A percentile compares a stretch with the other conserved stretches of the same genome.
These are phyloP conservation scores for Bilobella aurantiaca DNA, from an alignment of 1,140 invertebrate species.

Conservation along the genomic window DNA sequence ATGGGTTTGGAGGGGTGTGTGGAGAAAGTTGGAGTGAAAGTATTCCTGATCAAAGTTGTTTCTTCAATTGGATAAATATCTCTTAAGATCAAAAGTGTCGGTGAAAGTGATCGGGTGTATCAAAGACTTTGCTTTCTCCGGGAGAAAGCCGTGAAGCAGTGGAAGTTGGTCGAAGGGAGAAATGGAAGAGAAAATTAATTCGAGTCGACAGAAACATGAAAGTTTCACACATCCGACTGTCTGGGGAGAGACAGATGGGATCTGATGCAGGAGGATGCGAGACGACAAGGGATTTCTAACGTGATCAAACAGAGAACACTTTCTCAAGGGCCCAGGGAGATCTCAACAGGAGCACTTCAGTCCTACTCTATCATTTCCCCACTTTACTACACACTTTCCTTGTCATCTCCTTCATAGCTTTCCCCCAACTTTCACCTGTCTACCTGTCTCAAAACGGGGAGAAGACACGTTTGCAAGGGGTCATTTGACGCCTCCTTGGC, in stretches of 20 bases:
- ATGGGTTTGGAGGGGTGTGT: too few relatives aligned
- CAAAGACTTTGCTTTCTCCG: not conserved
- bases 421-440: not conserved
- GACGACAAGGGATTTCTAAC: not conserved
- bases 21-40: too few relatives aligned
- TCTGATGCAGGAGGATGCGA: not conserved
- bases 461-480: not conserved
- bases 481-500: too few relatives aligned
- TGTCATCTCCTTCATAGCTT: too few relatives aligned
- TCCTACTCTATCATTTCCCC: not conserved
- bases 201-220: constrained; percentile 20
- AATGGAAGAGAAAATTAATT: constrained; percentile 18
- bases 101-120: constrained; percentile 3
- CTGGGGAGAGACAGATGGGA: constrained; percentile 1
- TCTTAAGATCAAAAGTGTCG: too few relatives aligned
- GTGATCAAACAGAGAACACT: constrained; percentile 2
- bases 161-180: not conserved
- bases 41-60: too few relatives aligned
- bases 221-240: constrained; percentile 8
- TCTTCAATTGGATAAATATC: too few relatives aligned
- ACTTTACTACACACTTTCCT: too few relatives aligned
- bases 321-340: too few relatives aligned
- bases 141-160: not conserved
- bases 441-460: not conserved
- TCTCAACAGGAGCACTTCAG: not conserved